Evolutionary conservation across 1,140 invertebrate genomes (phyloP).

Genomic region (Spodoptera litura): DNA sequence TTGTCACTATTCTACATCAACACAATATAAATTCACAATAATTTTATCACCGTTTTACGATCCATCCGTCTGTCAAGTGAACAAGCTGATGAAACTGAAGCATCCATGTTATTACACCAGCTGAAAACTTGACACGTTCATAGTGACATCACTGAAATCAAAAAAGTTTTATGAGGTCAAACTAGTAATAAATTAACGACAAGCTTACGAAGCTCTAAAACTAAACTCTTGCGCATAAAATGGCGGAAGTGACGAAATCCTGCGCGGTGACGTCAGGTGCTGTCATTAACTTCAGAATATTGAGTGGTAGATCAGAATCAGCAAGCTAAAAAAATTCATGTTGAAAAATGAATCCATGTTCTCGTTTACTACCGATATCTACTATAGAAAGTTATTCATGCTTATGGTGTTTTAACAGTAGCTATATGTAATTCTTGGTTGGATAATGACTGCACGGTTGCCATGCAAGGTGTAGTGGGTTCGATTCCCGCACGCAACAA

Average conservation of each 20-base stretch:
- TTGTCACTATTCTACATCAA: neutral
- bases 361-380: too few relatives aligned
- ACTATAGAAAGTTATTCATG: too few relatives aligned
- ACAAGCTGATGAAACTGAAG: neutral
- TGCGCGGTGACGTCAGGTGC: constrained; percentile 11
- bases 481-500: too few relatives aligned
- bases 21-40: neutral
- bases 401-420: too few relatives aligned
- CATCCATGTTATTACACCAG: constrained; percentile 2
- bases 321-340: too few relatives aligned
- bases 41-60: neutral
- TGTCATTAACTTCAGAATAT: neutral
- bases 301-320: too few relatives aligned
- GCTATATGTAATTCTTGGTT: too few relatives aligned
- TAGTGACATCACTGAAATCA: neutral
- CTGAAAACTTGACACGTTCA: neutral
- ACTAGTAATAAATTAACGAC: constrained; percentile 13
- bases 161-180: constrained; percentile 38
- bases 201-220: constrained; percentile 36
- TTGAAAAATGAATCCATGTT: too few relatives aligned
- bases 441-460: too few relatives aligned
- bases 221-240: constrained; percentile 37
- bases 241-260: constrained; percentile 30
- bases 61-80: constrained; percentile 1
- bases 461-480: too few relatives aligned